Evolutionary conservation across 2,113 vertebrate species (phyloP).

Genomic region (Acanthochromis polyacanthus): DNA sequence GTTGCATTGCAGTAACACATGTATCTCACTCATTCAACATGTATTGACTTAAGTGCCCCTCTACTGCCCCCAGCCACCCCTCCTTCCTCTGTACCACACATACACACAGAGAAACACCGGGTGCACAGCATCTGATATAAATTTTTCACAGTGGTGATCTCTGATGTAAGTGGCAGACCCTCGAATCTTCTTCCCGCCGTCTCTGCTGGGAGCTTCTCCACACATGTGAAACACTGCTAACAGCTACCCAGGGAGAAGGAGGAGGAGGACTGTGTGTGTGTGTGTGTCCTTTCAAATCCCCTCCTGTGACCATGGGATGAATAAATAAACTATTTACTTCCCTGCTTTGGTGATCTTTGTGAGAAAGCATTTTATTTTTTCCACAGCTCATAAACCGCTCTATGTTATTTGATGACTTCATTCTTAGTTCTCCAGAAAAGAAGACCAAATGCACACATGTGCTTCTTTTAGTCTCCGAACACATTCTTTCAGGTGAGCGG

Average conservation of each 20-base stretch:
- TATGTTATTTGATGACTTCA: not conserved
- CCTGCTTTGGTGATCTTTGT: constrained; percentile 17
- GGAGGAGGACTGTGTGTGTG: not conserved
- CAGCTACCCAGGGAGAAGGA: constrained; percentile 62
- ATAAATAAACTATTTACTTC: constrained; percentile 32
- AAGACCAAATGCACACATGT: not conserved
- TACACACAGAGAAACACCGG: constrained; percentile 25
- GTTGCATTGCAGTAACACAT: constrained; percentile 42
- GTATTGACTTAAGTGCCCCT: constrained; percentile 41
- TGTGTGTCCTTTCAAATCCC: constrained; percentile 22
- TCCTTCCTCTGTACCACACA: not conserved
- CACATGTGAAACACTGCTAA: constrained; percentile 73
- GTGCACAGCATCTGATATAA: constrained; percentile 57
- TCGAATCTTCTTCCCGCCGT: constrained; percentile 41
- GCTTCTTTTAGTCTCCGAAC: constrained; percentile 28
- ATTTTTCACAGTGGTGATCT: constrained; percentile 71
- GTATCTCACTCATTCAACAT: constrained; percentile 50
- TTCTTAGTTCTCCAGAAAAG: not conserved
- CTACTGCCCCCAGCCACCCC: not conserved
- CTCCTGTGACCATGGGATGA: constrained; percentile 15
- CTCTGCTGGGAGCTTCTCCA: constrained; percentile 62
- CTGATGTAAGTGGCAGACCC: constrained; percentile 65
- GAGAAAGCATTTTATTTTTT: not conserved
- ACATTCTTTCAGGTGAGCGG: constrained; percentile 57
- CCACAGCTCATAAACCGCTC: not conserved